Evolutionary conservation across 2,113 vertebrate genomes (phyloP).

Genomic region (Silurus glanis): DNA sequence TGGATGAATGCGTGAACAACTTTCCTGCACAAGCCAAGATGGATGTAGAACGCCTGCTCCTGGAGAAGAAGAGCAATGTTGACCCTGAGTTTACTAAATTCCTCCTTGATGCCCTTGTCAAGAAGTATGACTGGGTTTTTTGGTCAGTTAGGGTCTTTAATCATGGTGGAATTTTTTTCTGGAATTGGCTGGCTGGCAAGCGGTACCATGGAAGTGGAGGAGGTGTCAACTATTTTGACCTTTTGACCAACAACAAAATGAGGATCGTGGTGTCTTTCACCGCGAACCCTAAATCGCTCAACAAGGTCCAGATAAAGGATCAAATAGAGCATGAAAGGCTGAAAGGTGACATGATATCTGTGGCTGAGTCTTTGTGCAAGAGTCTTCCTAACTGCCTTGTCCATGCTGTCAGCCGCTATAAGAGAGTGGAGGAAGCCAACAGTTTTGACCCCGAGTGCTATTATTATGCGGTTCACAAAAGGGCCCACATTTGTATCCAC

Average conservation of each 20-base stretch:
- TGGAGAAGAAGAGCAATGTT: constrained; percentile 56
- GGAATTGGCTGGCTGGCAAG: constrained; percentile 77
- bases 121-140: constrained; percentile 77
- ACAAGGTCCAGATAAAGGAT: constrained; percentile 69
- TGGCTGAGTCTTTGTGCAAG: constrained; percentile 64
- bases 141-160: constrained; percentile 75
- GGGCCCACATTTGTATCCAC: constrained; percentile 71
- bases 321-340: constrained; percentile 68
- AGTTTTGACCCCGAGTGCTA: constrained; percentile 74
- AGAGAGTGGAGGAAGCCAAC: constrained; percentile 72
- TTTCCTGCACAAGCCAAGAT: constrained; percentile 73
- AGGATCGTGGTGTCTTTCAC: constrained; percentile 75
- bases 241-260: constrained; percentile 70
- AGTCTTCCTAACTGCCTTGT: constrained; percentile 70
- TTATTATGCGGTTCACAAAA: constrained; percentile 71
- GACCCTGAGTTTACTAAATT: constrained; percentile 62
- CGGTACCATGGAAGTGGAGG: constrained; percentile 70
- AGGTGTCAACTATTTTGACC: constrained; percentile 71
- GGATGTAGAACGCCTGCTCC: constrained; percentile 66
- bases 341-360: constrained; percentile 71
- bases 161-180: constrained; percentile 69
- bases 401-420: constrained; percentile 74
- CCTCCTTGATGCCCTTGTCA: constrained; percentile 63
- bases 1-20: constrained; percentile 74
- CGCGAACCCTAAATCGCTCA: constrained; percentile 65